Evolutionary conservation across 2,797 vertebrate genomes (phyloP).

Genomic region (Cyclopterus lumpus): DNA sequence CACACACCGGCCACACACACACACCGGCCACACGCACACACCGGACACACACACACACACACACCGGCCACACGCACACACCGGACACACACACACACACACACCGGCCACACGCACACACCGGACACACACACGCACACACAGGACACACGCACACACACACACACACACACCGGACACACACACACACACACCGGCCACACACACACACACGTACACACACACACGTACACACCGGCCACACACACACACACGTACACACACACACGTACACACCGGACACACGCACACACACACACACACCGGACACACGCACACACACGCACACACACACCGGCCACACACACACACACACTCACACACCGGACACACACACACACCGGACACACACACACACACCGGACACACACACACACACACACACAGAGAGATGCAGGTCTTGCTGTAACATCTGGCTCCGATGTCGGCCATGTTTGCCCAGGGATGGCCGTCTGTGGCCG

Average conservation of each 20-base stretch:
- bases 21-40: too few relatives aligned
- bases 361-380: conserved; percentile 41
- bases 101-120: too few relatives aligned
- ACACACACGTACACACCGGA: too few relatives aligned
- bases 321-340: conserved; percentile 44
- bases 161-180: conserved; percentile 46
- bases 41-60: conserved; percentile 40
- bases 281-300: conserved; percentile 42
- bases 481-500: conserved; percentile 66
- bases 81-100: conserved; percentile 40
- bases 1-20: too few relatives aligned
- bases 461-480: conserved; percentile 60
- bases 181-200: conserved; percentile 39
- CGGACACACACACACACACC: conserved; percentile 42
- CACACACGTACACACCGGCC: conserved; percentile 39
- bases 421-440: conserved; percentile 40
- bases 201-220: conserved; percentile 44
- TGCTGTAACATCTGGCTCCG: conserved; percentile 77
- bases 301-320: conserved; percentile 41
- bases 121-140: conserved; percentile 42
- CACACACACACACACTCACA: conserved; percentile 34
- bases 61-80: conserved; percentile 42
- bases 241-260: conserved; percentile 43
- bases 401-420: conserved; percentile 39
- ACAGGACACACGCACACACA: conserved; percentile 40